Conservation (phyloP, 2,113 vertebrate species). For the western clawed frog (Xenopus tropicalis) region UCB_Xtro_10.0 CM004444.2:58570001-58570500, state of each 20-base stretch:
- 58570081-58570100: conserved; percentile 38
- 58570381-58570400: too few species aligned
- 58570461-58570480: neutral
- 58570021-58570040: conserved; percentile 38
- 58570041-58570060: conserved; percentile 32
- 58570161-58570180: conserved; percentile 19
- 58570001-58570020: conserved; percentile 40
- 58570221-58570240: conserved; percentile 25
- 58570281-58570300: neutral
- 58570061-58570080: conserved; percentile 22
- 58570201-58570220: conserved; percentile 30
- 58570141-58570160: conserved; percentile 12
- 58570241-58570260: neutral
- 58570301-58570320: neutral
- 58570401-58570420: neutral
- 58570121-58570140: conserved; percentile 18
- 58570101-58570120: conserved; percentile 26
- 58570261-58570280: neutral
- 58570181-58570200: conserved; percentile 13
- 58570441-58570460: neutral
- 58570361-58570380: neutral
- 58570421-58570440: neutral
- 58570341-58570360: neutral
- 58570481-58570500: neutral
- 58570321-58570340: neutral